Base-by-base conservation (phyloP, 1,140 invertebrate species). In the Diabrotica undecimpunctata region DNA sequence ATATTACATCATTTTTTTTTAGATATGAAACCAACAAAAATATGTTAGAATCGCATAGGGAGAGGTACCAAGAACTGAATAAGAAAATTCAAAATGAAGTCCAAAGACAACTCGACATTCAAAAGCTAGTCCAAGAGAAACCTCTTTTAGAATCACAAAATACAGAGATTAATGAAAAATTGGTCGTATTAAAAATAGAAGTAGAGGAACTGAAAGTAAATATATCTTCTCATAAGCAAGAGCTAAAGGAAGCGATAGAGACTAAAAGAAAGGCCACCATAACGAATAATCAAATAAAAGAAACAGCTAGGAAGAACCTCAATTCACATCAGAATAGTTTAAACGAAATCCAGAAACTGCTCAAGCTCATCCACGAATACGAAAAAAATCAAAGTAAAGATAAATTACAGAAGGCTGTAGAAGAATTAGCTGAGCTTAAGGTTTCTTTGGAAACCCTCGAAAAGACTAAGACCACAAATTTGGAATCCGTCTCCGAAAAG, bases 281-380 rank as follows among this genome's bases (percentile, higher is more conserved):
- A 36, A 66, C 62, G 14, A 71, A 74, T 25, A 69, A 65, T 56
- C 38, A 78, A 77, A 8, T 71, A 79, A 4, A 77, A 77, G 66
- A 78, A 74, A 41, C 80, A 78, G 53, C 54, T 38, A 14, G 65
- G 11, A 13, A 62, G 7, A 58, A 72, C 62, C 41, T 81, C 77
- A 66, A 76, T 54, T 61, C 72, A 74, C 76, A 79, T 62, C 79
- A 78, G 7, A 65, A 65, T 9, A n/a, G 69, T 2, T 54, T 74
- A 10, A 66, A 70, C n/a, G 65, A 72, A n/a, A 70, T 77, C 11
- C 12, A 67, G 6, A 75, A 75, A 54, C 54, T 74, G 12, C 70
- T 74, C 38, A 66, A 53, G 2, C 53, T 59, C 61, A 72, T 76
- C n/a, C 62, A 70, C 35, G 12, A 54, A 46, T 75, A 74, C 50